phyloP scores from a whole-genome alignment of 2,888 invertebrate genomes.

The Gasteruption jaculator region DNA sequence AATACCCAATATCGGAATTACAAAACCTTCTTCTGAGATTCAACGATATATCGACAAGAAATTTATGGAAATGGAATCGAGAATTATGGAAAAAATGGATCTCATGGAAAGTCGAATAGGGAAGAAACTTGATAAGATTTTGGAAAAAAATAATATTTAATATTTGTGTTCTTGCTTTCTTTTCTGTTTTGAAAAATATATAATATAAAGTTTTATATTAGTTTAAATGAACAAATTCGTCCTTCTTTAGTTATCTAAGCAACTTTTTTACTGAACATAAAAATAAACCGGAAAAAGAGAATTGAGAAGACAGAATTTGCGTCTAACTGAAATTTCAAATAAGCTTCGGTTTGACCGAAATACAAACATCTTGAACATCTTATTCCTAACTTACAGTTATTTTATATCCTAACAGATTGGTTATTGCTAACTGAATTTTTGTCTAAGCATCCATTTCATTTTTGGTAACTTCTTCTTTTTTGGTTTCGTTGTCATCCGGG shows the following conservation, averaged over 20 bases:
- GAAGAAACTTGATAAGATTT: constrained; percentile 44
- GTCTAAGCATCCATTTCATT: too few relatives aligned
- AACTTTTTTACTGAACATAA: too few relatives aligned
- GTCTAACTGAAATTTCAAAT: too few relatives aligned
- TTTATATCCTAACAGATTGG: too few relatives aligned
- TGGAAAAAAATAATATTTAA: constrained; percentile 22
- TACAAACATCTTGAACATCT: too few relatives aligned
- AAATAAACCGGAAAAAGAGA: too few relatives aligned
- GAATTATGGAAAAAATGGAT: constrained; percentile 38
- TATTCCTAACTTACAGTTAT: too few relatives aligned
- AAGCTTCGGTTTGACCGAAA: too few relatives aligned
- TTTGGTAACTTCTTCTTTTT: too few relatives aligned
- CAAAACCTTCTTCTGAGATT: constrained; percentile 23
- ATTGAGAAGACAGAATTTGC: too few relatives aligned
- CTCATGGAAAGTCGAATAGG: constrained; percentile 41
- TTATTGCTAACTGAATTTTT: too few relatives aligned
- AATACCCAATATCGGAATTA: constrained; percentile 3
- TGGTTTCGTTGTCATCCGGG: constrained; percentile 26
- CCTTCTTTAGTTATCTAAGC: background rate
- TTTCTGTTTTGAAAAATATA: background rate
- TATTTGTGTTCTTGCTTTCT: background rate
- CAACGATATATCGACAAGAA: constrained; percentile 42
- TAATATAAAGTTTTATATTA: background rate
- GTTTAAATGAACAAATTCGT: background rate
- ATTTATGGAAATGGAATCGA: constrained; percentile 41